These are phyloP conservation scores for Ptyas mucosa DNA, from an alignment of 2,113 vertebrate genomes.

Conservation along the genomic window DNA sequence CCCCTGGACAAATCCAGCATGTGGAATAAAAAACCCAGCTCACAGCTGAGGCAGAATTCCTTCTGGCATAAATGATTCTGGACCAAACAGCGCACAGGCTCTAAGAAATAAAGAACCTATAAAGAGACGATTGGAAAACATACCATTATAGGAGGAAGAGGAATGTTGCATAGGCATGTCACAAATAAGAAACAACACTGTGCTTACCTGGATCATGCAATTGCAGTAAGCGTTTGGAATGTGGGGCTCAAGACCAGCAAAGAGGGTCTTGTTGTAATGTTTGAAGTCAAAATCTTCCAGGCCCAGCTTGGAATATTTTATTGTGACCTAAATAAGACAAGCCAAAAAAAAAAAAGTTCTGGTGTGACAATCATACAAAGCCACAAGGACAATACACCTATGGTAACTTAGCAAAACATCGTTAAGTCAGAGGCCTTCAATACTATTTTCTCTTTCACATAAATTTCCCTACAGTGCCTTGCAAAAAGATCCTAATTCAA, in stretches of 20 bases:
- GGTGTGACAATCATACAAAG: background rate
- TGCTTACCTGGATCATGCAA: conserved; percentile 95
- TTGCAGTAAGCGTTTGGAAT: conserved; percentile 99
- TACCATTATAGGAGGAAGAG: fast-evolving
- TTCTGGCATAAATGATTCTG: conserved; percentile 98
- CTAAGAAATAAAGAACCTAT: conserved; percentile 93
- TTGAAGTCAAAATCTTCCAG: conserved; percentile 99
- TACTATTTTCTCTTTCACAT: background rate
- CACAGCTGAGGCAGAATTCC: conserved; percentile 96
- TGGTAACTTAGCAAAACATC: background rate
- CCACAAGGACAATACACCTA: background rate
- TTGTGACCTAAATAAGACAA: conserved; percentile 82
- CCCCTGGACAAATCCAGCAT: conserved; percentile 96
- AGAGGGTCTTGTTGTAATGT: conserved; percentile 97
- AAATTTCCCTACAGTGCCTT: background rate
- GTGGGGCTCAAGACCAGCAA: conserved; percentile 96
- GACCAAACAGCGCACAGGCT: conserved; percentile 92
- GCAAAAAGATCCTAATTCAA: background rate
- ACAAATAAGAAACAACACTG: fast-evolving
- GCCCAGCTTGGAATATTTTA: conserved; percentile 97
- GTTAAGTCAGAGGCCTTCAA: background rate
- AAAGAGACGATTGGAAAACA: background rate
- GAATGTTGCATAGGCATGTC: background rate
- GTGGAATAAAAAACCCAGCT: conserved; percentile 95
- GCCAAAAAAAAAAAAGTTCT: background rate